A percentile compares a stretch with the other conserved stretches of the same genome.
phyloP scores from a whole-genome alignment of 2,113 vertebrate species.

The Synchiropus splendidus region DNA sequence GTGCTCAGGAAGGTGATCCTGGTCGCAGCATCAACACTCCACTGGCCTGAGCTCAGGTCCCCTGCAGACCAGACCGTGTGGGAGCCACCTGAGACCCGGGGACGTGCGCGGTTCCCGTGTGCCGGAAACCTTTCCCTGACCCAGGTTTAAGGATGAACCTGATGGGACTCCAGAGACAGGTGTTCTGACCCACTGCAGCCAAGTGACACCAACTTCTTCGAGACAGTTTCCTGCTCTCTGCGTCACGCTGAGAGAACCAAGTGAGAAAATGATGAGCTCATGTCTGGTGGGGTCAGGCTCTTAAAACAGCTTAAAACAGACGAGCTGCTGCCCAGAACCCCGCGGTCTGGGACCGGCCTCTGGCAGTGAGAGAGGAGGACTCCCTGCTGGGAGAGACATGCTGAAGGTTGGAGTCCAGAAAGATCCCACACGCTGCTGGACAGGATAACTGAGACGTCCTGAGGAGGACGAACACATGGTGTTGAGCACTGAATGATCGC shows the following conservation, averaged over 20 bases:
- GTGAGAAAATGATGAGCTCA: conserved; percentile 71
- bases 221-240: conserved; percentile 12
- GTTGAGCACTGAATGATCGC: too few relatives aligned
- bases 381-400: conserved; percentile 72
- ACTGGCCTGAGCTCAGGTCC: too few relatives aligned
- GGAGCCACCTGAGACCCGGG: too few relatives aligned
- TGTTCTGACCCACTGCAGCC: conserved; percentile 26
- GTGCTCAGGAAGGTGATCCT: too few relatives aligned
- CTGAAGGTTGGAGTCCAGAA: conserved; percentile 56
- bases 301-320: conserved; percentile 71
- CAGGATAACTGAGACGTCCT: conserved; percentile 72
- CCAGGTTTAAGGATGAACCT: too few relatives aligned
- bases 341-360: conserved; percentile 60
- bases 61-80: too few relatives aligned
- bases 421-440: conserved; percentile 73
- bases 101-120: too few relatives aligned
- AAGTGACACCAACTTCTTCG: conserved; percentile 23
- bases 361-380: conserved; percentile 78
- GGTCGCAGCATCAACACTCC: too few relatives aligned
- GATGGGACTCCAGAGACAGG: too few relatives aligned
- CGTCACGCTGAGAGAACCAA: conserved; percentile 74
- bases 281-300: conserved; percentile 46
- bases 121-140: too few relatives aligned
- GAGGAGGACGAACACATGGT: too few relatives aligned
- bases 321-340: conserved; percentile 67